These are phyloP conservation scores for Muscicapa comitata DNA, from an alignment of 2,797 vertebrate species.

Conservation along the genomic window DNA sequence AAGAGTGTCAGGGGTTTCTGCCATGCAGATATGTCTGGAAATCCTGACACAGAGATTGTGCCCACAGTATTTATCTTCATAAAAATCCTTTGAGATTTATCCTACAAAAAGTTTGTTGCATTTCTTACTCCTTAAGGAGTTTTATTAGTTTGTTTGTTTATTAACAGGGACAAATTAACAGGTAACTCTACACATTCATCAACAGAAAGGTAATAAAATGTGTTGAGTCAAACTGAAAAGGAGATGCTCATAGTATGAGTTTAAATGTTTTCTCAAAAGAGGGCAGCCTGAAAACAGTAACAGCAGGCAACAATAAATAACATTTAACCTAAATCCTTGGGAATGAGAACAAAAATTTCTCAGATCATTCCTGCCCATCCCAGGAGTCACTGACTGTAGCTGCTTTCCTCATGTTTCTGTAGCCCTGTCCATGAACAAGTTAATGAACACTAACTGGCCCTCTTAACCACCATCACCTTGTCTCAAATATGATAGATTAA, in stretches of 20 bases:
- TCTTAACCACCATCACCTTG: not conserved
- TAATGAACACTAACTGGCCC: rapidly evolving
- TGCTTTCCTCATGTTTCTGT: not conserved
- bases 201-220: not conserved
- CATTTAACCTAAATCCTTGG: not conserved
- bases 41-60: not conserved
- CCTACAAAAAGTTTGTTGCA: not conserved
- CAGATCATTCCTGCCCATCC: not conserved
- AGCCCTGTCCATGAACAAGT: not conserved
- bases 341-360: not conserved
- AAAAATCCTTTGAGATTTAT: not conserved
- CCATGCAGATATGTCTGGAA: not conserved
- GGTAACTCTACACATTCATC: not conserved
- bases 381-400: not conserved
- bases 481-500: not conserved
- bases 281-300: not conserved
- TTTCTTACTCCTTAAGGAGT: not conserved
- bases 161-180: not conserved
- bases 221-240: not conserved
- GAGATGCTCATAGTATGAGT: not conserved
- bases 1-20: not conserved
- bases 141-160: not conserved
- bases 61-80: not conserved
- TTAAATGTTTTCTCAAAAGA: not conserved
- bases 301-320: not conserved